These are phyloP conservation scores for Gallinago jamesoni DNA, from an alignment of 2,113 vertebrate genomes.

Conservation along the genomic window DNA sequence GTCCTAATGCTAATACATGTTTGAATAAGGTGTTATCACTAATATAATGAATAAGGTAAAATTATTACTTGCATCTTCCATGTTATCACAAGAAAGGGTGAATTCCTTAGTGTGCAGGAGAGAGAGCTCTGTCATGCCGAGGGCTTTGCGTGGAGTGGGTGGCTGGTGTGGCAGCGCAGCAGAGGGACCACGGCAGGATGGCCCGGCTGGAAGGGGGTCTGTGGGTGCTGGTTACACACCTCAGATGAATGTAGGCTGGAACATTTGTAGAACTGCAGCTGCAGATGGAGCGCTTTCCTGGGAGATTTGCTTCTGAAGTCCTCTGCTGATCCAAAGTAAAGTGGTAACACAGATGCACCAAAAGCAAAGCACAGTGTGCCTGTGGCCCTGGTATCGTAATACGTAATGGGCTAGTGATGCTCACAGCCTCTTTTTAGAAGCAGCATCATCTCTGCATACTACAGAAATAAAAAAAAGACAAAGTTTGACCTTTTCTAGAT, in stretches of 20 bases:
- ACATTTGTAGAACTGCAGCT: background rate
- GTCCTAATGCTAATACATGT: background rate
- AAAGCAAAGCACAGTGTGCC: background rate
- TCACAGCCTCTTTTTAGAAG: background rate
- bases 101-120: background rate
- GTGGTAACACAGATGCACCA: background rate
- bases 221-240: background rate
- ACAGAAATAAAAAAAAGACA: background rate
- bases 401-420: accelerated
- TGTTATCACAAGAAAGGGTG: background rate
- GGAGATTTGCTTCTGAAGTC: background rate
- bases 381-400: accelerated
- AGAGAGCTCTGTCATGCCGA: background rate
- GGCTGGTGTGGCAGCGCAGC: accelerated
- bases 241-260: background rate
- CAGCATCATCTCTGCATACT: background rate
- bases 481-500: background rate
- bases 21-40: background rate
- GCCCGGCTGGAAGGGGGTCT: background rate
- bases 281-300: background rate
- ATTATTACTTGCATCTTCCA: background rate
- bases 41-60: background rate
- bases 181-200: background rate
- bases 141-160: background rate
- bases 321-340: background rate